Conservation (phyloP, 2,888 invertebrate species). For the Physocephala rufipes region DNA sequence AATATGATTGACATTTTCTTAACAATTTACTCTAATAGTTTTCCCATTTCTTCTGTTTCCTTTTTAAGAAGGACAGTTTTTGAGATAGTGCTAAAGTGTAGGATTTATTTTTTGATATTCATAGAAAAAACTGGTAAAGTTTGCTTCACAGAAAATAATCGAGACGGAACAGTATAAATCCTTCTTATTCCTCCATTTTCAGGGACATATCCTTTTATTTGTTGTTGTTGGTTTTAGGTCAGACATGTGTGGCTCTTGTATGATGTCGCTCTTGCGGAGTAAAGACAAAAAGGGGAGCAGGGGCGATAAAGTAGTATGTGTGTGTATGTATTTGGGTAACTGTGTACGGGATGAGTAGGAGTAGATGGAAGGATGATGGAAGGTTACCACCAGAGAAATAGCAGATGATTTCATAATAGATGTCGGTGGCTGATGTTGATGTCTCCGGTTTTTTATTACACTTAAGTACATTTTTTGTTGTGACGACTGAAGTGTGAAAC, state of each 20-base stretch:
- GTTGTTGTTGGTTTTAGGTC: conserved; percentile 17
- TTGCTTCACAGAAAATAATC: conserved; percentile 60
- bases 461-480: conserved; percentile 3
- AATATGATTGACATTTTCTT: conserved; percentile 27
- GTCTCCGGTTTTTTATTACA: no score
- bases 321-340: no score
- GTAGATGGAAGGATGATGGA: no score
- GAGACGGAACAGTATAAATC: conserved; percentile 29
- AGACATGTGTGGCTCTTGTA: background rate
- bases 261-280: background rate
- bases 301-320: background rate
- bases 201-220: no score
- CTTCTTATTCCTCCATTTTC: background rate
- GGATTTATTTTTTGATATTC: conserved; percentile 20
- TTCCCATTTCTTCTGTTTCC: no score
- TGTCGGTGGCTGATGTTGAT: no score
- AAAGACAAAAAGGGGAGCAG: conserved; percentile 5
- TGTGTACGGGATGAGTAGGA: no score
- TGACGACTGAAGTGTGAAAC: conserved; percentile 39
- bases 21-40: conserved; percentile 1
- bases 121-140: conserved; percentile 52
- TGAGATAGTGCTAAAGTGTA: conserved; percentile 6
- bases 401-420: no score
- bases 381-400: no score
- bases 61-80: background rate